Percentiles rank a stretch among this genome's conserved stretches.
These are phyloP conservation scores for Caenorhabditis sp. DNA, from an alignment of 2,888 invertebrate species.

Conservation along the genomic window DNA sequence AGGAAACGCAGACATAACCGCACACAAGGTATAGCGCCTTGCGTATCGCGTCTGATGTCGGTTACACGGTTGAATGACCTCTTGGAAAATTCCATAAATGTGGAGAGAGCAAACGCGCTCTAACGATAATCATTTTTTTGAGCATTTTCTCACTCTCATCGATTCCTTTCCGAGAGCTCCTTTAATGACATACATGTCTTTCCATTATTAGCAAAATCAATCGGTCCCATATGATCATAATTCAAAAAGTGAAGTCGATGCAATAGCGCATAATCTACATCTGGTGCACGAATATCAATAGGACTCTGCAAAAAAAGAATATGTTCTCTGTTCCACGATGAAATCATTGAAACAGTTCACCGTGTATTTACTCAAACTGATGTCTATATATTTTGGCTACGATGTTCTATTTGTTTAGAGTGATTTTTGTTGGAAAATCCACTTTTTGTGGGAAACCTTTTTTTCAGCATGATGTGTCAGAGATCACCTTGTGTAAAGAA, in stretches of 20 bases:
- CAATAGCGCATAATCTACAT: slow-evolving; percentile 57
- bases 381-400: neutral
- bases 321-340: neutral
- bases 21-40: no score
- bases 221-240: slow-evolving; percentile 57
- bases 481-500: neutral
- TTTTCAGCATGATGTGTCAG: neutral
- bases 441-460: neutral
- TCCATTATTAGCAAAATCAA: slow-evolving; percentile 61
- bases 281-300: slow-evolving; percentile 63
- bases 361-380: neutral
- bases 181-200: neutral
- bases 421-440: neutral
- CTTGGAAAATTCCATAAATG: no score
- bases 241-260: slow-evolving; percentile 62
- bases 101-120: no score
- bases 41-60: no score
- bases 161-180: no score
- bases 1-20: no score
- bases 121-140: no score
- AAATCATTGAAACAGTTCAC: neutral
- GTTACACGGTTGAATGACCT: no score
- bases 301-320: slow-evolving; percentile 58
- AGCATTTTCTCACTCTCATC: no score
- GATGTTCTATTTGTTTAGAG: slow-evolving; percentile 1